These are phyloP conservation scores for Gymnogyps californianus DNA, from an alignment of 2,113 vertebrate species.

Conservation along the genomic window DNA sequence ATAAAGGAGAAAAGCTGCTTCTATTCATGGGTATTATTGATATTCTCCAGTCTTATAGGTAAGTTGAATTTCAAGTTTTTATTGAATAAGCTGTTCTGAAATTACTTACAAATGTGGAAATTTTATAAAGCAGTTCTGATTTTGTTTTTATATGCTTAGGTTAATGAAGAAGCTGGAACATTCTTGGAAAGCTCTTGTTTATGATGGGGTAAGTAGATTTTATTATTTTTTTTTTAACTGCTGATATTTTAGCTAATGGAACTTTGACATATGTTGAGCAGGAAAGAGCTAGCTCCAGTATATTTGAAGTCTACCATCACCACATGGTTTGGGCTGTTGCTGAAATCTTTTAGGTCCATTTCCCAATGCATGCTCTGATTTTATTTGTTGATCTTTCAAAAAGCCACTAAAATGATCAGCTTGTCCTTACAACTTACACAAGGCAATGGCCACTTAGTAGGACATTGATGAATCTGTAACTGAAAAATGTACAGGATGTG, in stretches of 20 bases:
- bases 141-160: slow-evolving; percentile 65
- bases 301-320: neutral
- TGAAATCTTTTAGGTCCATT: neutral
- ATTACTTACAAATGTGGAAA: neutral
- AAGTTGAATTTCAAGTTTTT: slow-evolving; percentile 11
- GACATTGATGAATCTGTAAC: neutral
- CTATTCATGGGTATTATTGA: slow-evolving; percentile 98
- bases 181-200: slow-evolving; percentile 98
- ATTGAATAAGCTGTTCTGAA: neutral
- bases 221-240: neutral
- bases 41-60: slow-evolving; percentile 98
- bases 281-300: neutral
- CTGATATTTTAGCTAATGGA: neutral
- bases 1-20: slow-evolving; percentile 92
- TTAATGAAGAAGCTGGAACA: slow-evolving; percentile 98
- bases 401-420: neutral
- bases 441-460: neutral
- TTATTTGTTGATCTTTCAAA: neutral
- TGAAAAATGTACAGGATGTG: neutral
- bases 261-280: neutral
- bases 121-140: neutral
- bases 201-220: slow-evolving; percentile 88
- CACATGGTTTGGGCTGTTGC: neutral
- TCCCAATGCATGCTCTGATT: neutral
- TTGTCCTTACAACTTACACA: neutral